Evolutionary conservation across 2,888 invertebrate species (phyloP).

Genomic region (Tortricodes alternella): DNA sequence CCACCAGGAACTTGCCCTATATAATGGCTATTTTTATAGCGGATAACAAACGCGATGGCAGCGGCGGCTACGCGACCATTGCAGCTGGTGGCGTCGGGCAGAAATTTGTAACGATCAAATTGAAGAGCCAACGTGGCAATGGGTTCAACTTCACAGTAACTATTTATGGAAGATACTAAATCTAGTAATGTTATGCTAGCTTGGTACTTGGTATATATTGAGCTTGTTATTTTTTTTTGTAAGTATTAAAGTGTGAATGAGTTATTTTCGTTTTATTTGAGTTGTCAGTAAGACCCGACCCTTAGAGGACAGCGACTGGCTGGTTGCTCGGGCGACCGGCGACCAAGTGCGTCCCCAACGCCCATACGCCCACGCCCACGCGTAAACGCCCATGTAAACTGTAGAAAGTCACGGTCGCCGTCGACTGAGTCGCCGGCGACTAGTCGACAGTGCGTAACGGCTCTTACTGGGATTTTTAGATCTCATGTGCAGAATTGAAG

Average conservation of each 20-base stretch:
- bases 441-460: too few species aligned
- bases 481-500: too few species aligned
- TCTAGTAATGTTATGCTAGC: too few species aligned
- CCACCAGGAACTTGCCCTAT: slow-evolving; percentile 63
- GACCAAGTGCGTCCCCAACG: too few species aligned
- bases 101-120: slow-evolving; percentile 64
- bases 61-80: slow-evolving; percentile 64
- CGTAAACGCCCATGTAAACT: too few species aligned
- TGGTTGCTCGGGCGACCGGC: too few species aligned
- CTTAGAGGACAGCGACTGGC: too few species aligned
- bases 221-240: neutral
- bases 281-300: too few species aligned
- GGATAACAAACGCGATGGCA: slow-evolving; percentile 60
- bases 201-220: neutral
- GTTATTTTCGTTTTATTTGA: neutral
- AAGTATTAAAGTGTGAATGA: slow-evolving; percentile 15
- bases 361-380: too few species aligned
- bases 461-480: too few species aligned
- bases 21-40: slow-evolving; percentile 64
- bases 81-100: slow-evolving; percentile 70
- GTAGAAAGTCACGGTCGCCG: too few species aligned
- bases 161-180: slow-evolving; percentile 34
- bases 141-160: slow-evolving; percentile 72
- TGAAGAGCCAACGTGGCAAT: slow-evolving; percentile 64
- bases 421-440: too few species aligned